A percentile compares a stretch with the other conserved stretches of the same genome.
Conservation (phyloP, 2,797 vertebrate genomes). For the Danio tinwini region DNA sequence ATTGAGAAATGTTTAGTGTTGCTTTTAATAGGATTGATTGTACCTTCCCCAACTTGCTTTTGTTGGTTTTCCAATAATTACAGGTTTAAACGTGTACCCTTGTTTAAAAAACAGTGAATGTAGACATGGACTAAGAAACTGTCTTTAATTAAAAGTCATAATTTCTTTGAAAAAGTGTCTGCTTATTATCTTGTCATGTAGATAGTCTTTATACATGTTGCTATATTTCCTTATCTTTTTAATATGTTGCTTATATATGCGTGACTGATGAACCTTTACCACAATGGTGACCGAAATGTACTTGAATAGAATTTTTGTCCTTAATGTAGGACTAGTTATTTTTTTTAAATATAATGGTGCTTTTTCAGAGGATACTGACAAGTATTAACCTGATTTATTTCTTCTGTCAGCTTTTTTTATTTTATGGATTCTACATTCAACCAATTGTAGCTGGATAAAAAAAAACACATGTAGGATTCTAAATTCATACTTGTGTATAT, state of each 20-base stretch:
- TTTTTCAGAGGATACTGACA: not conserved
- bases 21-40: not conserved
- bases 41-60: slow-evolving; percentile 10
- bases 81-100: not conserved
- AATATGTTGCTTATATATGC: not conserved
- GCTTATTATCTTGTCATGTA: not conserved
- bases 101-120: slow-evolving; percentile 6
- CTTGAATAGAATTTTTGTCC: not conserved
- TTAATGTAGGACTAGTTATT: not conserved
- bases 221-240: not conserved
- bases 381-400: not conserved
- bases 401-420: not conserved
- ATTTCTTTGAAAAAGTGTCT: not conserved
- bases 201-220: not conserved
- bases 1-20: not conserved
- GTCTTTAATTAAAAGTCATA: slow-evolving; percentile 2
- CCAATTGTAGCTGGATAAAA: not conserved
- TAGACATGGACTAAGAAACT: slow-evolving; percentile 3
- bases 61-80: not conserved
- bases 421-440: not conserved
- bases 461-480: not conserved
- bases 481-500: not conserved
- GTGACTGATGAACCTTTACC: not conserved
- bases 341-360: not conserved
- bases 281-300: not conserved